A percentile compares a stretch with the other conserved stretches of the same genome.
phyloP scores from a whole-genome alignment of 2,888 invertebrate species.

The Anarsia innoxiella region DNA sequence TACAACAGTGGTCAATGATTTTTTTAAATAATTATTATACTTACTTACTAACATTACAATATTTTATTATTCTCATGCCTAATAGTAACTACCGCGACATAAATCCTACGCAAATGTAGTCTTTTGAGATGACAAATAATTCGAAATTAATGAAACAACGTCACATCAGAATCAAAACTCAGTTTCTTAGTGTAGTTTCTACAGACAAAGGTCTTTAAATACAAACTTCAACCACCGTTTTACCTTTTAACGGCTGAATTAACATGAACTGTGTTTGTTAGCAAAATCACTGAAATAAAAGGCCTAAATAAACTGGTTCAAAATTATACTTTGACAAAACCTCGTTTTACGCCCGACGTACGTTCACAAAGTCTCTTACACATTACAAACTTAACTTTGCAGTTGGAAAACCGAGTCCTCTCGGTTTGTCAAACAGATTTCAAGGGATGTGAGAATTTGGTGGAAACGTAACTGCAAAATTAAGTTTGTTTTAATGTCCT shows the following conservation, averaged over 20 bases:
- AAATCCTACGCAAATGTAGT: too few species aligned
- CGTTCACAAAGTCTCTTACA: conserved; percentile 62
- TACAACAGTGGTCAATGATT: too few species aligned
- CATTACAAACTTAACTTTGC: conserved; percentile 28
- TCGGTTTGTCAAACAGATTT: background rate
- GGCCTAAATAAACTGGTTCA: conserved; percentile 36
- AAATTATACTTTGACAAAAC: conserved; percentile 65
- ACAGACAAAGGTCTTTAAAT: too few species aligned
- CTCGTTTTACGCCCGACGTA: conserved; percentile 67
- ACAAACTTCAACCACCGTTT: too few species aligned
- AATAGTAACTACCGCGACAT: too few species aligned
- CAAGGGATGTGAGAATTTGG: conserved; percentile 4
- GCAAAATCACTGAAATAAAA: conserved; percentile 8
- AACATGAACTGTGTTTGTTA: background rate
- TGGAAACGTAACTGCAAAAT: conserved; percentile 5
- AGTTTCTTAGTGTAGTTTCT: too few species aligned
- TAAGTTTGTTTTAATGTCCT: conserved; percentile 38
- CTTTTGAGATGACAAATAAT: too few species aligned
- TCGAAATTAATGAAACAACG: too few species aligned
- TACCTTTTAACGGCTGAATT: background rate
- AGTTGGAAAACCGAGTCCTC: background rate
- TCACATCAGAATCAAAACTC: too few species aligned
- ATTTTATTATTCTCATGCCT: too few species aligned
- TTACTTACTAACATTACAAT: too few species aligned
- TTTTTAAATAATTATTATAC: too few species aligned